Base-by-base conservation (phyloP, 2,888 invertebrate genomes). In the Griposia aprilina region DNA sequence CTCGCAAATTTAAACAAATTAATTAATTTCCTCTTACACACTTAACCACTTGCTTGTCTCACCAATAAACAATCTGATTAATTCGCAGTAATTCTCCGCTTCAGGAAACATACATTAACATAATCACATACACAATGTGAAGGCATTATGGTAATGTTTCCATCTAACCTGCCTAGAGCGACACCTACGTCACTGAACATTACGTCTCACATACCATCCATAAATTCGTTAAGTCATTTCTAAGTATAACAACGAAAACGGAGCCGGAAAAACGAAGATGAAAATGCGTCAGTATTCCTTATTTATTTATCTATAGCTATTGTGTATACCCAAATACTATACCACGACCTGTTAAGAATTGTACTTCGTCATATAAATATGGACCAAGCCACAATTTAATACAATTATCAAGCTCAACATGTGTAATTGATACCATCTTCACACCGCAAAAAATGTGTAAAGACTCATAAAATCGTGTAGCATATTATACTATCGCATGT, bases 161-260 rank as follows among this genome's bases (percentile, higher is more conserved):
- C 65, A 80, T 75, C 81, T 83, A 70, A 83, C 78, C 72, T 50
- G 68, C 75, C 60, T 30, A 55, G 45, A 57, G 66, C 80, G 85
- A 90, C 90, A 89, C 90, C 91, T 90, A 91, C 93, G 92, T 93
- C 93, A 93, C 77, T 90, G 86, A 89, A 85, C 80, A 90, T 84
- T 88, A 90, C 91, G 89, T 89, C 87, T 90, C 26, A 91, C 90
- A 89, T 81, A 80, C 85, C 88, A 89, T 85, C 77, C 82, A 83
- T 48, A 66, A 15, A 10, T 65, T 81, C 92, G 36, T 85, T 94
- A 94, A 93, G 93, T 93, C 93, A 94, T 90, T 87, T 85, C 90
- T 90, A 91, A 91, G 91, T 91, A 90, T 92, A 90, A 86, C 80
- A 73, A 83, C 85, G 82, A 74, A 90, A 91, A 90, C 79, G 77